Percentiles rank a stretch among this genome's conserved stretches.
phyloP scores from a whole-genome alignment of 2,888 invertebrate genomes.

The Polydrusus pterygomalis region DNA sequence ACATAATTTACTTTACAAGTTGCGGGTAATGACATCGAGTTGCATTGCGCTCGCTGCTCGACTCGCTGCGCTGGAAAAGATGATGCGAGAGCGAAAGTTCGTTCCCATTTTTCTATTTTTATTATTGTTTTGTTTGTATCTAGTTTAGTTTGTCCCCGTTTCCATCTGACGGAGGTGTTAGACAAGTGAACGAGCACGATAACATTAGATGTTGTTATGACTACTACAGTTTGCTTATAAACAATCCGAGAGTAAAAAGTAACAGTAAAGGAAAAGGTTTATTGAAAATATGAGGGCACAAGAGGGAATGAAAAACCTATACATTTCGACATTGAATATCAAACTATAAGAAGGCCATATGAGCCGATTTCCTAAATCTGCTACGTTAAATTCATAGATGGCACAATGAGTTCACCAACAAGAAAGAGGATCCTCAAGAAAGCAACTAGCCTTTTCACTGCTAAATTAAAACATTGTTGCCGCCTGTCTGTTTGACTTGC shows the following conservation, averaged over 20 bases:
- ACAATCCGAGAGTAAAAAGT: no score
- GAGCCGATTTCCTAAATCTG: no score
- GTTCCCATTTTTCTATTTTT: slow-evolving; percentile 49
- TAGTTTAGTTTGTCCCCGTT: slow-evolving; percentile 23
- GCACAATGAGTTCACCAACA: no score
- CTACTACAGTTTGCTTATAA: no score
- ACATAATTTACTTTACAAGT: slow-evolving; percentile 70
- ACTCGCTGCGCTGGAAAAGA: slow-evolving; percentile 39
- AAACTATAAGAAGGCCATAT: no score
- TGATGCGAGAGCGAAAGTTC: slow-evolving; percentile 53
- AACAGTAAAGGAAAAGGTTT: no score
- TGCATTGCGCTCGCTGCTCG: slow-evolving; percentile 43
- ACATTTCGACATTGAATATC: no score
- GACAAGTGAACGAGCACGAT: not conserved
- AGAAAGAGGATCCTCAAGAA: no score
- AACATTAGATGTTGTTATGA: slow-evolving; percentile 12
- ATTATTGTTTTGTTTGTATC: slow-evolving; percentile 43
- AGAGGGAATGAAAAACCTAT: not conserved
- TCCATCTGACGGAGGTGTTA: slow-evolving; percentile 5
- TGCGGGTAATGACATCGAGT: slow-evolving; percentile 71
- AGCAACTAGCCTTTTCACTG: no score
- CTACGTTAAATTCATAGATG: no score
- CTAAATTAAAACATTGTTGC: no score
- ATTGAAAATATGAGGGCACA: not conserved
- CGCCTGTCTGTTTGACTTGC: no score